phyloP scores from a whole-genome alignment of 2,888 invertebrate species.

The Hyles lineata region DNA sequence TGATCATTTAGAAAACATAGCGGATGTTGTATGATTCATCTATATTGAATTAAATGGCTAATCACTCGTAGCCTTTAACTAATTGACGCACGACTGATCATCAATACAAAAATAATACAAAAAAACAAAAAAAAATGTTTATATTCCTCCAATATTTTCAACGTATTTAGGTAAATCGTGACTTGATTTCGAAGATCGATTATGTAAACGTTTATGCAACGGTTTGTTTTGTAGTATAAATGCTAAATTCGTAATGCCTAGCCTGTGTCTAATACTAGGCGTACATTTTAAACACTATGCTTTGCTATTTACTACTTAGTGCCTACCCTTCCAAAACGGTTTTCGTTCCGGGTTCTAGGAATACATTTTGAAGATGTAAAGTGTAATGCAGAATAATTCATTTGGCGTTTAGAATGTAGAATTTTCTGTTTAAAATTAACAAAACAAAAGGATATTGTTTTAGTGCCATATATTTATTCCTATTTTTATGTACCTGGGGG shows the following conservation, averaged over 20 bases:
- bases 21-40: too few relatives aligned
- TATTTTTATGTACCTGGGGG: too few relatives aligned
- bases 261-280: neutral
- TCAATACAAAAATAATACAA: neutral
- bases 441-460: too few relatives aligned
- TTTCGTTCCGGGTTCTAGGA: conserved; percentile 12
- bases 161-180: neutral
- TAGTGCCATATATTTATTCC: too few relatives aligned
- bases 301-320: conserved; percentile 21
- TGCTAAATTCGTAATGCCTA: conserved; percentile 17
- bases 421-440: too few relatives aligned
- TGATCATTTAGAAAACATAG: neutral
- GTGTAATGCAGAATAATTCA: neutral
- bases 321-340: neutral
- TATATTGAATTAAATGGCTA: too few relatives aligned
- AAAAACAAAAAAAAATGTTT: neutral
- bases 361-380: neutral
- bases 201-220: conserved; percentile 22
- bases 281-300: conserved; percentile 31
- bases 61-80: too few relatives aligned
- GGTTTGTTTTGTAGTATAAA: conserved; percentile 15
- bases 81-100: too few relatives aligned
- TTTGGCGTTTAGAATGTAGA: neutral
- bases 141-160: neutral
- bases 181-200: neutral